phyloP scores from a whole-genome alignment of 1,140 invertebrate species.

The Drosophila sp. region DNA sequence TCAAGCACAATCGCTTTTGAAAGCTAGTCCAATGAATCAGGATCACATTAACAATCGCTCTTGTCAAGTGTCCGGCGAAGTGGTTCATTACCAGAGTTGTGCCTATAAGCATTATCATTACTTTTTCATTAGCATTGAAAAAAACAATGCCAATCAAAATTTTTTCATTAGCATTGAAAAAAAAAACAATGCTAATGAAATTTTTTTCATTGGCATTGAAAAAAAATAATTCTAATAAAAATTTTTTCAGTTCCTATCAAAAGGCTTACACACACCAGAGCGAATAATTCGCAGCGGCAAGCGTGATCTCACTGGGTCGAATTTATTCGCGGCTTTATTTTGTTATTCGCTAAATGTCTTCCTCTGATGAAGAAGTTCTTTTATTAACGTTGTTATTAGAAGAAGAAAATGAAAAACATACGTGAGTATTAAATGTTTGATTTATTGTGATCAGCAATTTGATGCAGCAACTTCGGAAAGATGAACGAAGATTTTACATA shows the following conservation, averaged over 20 bases:
- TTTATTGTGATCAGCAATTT: not conserved
- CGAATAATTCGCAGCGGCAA: not conserved
- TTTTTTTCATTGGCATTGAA: too few relatives aligned
- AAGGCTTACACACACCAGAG: too few relatives aligned
- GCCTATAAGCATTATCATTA: too few relatives aligned
- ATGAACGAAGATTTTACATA: too few relatives aligned
- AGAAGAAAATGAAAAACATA: not conserved
- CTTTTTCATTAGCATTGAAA: not conserved
- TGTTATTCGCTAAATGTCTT: not conserved
- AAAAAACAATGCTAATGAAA: too few relatives aligned
- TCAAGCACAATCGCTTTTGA: not conserved
- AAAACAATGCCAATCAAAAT: too few relatives aligned
- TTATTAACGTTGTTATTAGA: conserved; percentile 2
- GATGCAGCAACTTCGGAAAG: too few relatives aligned
- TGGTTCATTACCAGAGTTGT: conserved; percentile 44
- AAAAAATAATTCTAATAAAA: too few relatives aligned
- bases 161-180: too few relatives aligned
- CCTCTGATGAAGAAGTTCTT: too few relatives aligned
- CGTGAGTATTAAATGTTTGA: not conserved
- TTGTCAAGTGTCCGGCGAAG: conserved; percentile 8
- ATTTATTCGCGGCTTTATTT: not conserved
- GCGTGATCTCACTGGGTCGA: not conserved
- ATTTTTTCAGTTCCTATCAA: too few relatives aligned
- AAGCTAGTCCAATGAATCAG: conserved; percentile 27
- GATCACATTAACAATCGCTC: conserved; percentile 30